Base-by-base conservation (phyloP, 1,140 invertebrate genomes). In the Drosophila melanica region DNA sequence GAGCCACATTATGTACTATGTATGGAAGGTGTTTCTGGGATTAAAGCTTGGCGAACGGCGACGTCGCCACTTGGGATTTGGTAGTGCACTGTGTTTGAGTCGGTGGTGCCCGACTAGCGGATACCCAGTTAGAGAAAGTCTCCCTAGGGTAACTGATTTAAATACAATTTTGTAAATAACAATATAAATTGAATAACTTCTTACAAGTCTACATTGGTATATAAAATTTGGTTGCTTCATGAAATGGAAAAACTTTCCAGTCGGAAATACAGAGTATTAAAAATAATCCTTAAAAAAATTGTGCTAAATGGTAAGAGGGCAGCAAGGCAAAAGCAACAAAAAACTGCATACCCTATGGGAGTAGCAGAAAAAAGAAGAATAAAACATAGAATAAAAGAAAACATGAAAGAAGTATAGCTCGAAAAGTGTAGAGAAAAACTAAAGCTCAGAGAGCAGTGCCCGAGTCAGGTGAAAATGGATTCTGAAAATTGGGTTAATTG, bases 401-500 rank as follows among this genome's bases (percentile, higher is more conserved):
- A 80, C 68, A 85, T 65, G 48, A 78, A 48, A 51, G 50, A 63
- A 44, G 35, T 16, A 44, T 23, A 45, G 33, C 67, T 57, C 23
- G 9, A 35, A 59, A 59, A 77, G 35, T 50, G 27, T 50, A 62
- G 35, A 45, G 55, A 58, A 44, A 63, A 75, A 60, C 60, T 50
- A 81, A 68, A 66, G 64, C 59, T 66, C 47, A 51, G 44, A 64
- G 47, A 54, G 63, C 54, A 74, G 37, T 44, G 65, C 41, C 45
- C 58, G 23, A 63, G 67, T 75, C 78, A 90, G 86, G 86, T 90
- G 86, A 86, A 90, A 90, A 90, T 90, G 86, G 81, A 86, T 86
- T 84, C 79, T 90, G 64, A 90, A 86, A 90, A 90, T 90, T 90
- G 86, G 86, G 86, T 90, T 90, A 90, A 90, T 90, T 90, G 86